Evolutionary conservation across 2,113 vertebrate genomes (phyloP).

Genomic region (Buteo buteo): DNA sequence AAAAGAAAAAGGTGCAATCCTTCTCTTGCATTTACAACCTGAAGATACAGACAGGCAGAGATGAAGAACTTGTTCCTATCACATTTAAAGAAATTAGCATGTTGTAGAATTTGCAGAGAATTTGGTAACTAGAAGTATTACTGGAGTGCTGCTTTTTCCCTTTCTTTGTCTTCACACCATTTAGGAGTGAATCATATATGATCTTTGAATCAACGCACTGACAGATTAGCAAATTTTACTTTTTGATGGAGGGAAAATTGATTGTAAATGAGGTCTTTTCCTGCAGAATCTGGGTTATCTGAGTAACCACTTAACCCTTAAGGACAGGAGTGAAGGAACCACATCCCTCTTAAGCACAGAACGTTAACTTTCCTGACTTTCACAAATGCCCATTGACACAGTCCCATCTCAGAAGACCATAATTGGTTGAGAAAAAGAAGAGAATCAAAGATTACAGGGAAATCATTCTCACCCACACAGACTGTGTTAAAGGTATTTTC

Average conservation of each 20-base stretch:
- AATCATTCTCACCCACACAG: neutral
- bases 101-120: neutral
- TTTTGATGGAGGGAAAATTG: neutral
- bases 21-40: neutral
- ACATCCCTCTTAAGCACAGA: neutral
- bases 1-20: neutral
- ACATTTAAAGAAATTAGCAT: neutral
- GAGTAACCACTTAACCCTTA: neutral
- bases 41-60: neutral
- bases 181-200: neutral
- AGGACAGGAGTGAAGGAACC: neutral
- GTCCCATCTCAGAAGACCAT: neutral
- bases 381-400: neutral
- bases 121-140: neutral
- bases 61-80: neutral
- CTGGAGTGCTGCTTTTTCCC: neutral
- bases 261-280: neutral
- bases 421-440: neutral
- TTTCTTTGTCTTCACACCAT: neutral
- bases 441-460: neutral
- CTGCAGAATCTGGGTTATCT: neutral
- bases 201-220: neutral
- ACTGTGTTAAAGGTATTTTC: slow-evolving; percentile 40
- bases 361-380: neutral
- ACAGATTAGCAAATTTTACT: neutral